Evolutionary conservation across 2,888 invertebrate genomes (phyloP), one percentile per base, ranked within the genome.

Genomic region (Ophraella communa): DNA sequence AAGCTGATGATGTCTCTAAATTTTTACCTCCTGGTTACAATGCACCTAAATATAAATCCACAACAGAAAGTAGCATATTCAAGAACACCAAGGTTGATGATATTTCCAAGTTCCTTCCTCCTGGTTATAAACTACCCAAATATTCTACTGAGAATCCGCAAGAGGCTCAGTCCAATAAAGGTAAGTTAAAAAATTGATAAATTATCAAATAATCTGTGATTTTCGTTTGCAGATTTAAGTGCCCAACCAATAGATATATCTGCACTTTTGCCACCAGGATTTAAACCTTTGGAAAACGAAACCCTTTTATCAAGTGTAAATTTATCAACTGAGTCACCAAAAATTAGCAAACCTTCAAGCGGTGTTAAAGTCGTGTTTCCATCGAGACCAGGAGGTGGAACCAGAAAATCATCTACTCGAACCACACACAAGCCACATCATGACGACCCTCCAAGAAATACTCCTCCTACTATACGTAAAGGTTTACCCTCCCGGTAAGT

Each of bases 401-500:
- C 67, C 18, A 84, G 87, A 57, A 91, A 90, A 81, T 78, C 87
- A 11, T 54, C 67, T 65, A 65, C 62, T 68, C 61, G 73, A n/a
- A 78, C 78, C 0, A 74, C 78, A 2, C 69, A 70, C 14, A 68
- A 53, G 21, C 60, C 53, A 24, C 73, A 68, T 23, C 61, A 64
- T 5, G 73, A 74, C 20, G 73, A 67, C 35, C 56, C 71, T 23
- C 68, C 87, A 42, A 82, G 79, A 62, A 80, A 83, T 1, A 84
- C 86, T 0, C 79, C 83, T 0, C 92, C 92, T 4, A 87, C 89
- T 56, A 94, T 94, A 73, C 90, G 91, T 68, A 93, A 92, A 80
- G 94, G 94, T 71, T 94, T 94, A 88, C 94, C 94, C 0, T 87
- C 87, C 20, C 90, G 94, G 88, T 91, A 83, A 30, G 17, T 51